Evolutionary conservation across 2,113 vertebrate genomes (phyloP), one percentile per base, ranked within the genome.

Genomic region (Ptilonorhynchus violaceus): DNA sequence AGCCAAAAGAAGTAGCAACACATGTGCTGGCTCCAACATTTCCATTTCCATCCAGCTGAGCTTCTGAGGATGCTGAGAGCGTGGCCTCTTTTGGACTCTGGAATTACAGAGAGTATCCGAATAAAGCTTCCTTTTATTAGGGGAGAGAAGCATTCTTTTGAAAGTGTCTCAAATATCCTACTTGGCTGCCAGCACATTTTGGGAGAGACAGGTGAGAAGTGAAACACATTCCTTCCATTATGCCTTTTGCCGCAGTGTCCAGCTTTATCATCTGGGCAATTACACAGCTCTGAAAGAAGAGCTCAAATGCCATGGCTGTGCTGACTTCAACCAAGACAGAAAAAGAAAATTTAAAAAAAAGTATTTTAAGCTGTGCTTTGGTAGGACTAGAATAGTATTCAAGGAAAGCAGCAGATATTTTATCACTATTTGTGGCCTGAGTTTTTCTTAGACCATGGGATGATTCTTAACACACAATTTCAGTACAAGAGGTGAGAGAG

Each of bases 201-300:
- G 64, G 76, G 90, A 94, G 95, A 95, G 94, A 97, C 97, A 97
- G 96, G 96, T 97, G 97, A 97, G 94, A 97, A 97, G 59, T 81
- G 64, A 95, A 95, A 85, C 63, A 93, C 94, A 95, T 95, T 97
- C 96, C 81, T 96, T 96, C 94, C 93, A 79, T 96, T 88, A 84
- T 78, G 91, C 58, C 49, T 96, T 86, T 94, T 93, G 80, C 81
- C 50, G 56, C 79, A 89, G 69, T 5, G 22, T 78, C 74, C 85
- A 75, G 76, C 72, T 96, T 96, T 86, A 96, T 85, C 59, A 84
- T 93, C 73, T 69, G 46, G 33, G 58, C 50, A 92, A 63, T 75
- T 81, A 81, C 31, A 66, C 30, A 49, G 35, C 64, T 85, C 73
- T 66, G 72, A 81, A 85, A 64, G 68, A 92, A 72, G 49, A 70